phyloP scores from a whole-genome alignment of 2,113 vertebrate species.

The Tapirus terrestris region DNA sequence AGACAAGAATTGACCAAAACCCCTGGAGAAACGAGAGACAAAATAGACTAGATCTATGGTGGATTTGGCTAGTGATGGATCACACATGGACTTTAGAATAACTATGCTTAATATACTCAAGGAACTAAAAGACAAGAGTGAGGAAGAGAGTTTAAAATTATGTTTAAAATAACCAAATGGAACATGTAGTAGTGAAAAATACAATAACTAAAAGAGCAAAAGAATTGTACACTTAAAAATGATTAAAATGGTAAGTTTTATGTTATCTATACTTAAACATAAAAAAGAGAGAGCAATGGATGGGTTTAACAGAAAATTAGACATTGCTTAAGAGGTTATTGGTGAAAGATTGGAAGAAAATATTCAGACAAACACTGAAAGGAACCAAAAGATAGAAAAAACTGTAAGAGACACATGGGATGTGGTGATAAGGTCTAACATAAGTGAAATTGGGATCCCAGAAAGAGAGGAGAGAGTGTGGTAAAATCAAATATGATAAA shows the following conservation, averaged over 20 bases:
- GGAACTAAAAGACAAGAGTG: not conserved
- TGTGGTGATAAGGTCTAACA: too few relatives aligned
- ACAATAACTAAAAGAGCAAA: not conserved
- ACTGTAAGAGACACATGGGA: too few relatives aligned
- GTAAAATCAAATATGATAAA: too few relatives aligned
- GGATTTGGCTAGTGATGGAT: not conserved
- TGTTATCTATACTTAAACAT: not conserved
- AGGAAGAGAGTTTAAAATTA: not conserved
- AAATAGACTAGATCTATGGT: not conserved
- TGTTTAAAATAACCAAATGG: not conserved
- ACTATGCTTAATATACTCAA: not conserved
- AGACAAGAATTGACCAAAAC: not conserved
- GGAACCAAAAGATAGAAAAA: too few relatives aligned
- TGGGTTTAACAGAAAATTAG: not conserved
- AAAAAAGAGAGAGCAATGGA: not conserved
- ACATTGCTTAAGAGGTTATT: not conserved
- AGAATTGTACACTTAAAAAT: not conserved
- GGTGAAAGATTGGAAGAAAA: not conserved
- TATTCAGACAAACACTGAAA: not conserved
- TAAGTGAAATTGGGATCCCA: too few relatives aligned
- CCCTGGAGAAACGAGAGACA: not conserved
- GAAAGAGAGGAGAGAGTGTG: too few relatives aligned
- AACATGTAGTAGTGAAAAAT: not conserved
- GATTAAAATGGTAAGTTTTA: not conserved
- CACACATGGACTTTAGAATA: not conserved